A percentile compares a stretch with the other conserved stretches of the same genome.
These are phyloP conservation scores for Catajapyx aquilonaris DNA, from an alignment of 1,140 invertebrate genomes.

Conservation along the genomic window DNA sequence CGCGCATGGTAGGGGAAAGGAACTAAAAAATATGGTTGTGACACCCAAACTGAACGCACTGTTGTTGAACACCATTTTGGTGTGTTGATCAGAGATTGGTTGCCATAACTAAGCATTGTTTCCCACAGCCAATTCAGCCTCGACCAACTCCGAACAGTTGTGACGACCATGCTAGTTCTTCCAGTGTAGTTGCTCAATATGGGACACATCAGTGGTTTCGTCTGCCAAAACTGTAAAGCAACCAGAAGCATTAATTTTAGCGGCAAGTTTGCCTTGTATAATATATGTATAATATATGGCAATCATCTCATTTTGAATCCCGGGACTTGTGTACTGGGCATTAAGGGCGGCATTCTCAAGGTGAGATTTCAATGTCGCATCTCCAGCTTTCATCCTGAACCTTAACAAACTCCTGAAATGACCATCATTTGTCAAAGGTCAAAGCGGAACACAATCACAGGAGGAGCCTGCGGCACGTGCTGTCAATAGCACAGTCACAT, in stretches of 20 bases:
- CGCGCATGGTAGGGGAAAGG: too few species aligned
- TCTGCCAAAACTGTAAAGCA: constrained; percentile 2
- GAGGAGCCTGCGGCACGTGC: too few species aligned
- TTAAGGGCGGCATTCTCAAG: background rate
- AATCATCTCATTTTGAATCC: constrained; percentile 2
- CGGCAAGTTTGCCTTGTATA: background rate
- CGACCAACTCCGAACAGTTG: too few species aligned
- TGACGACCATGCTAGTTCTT: too few species aligned
- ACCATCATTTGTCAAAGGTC: background rate
- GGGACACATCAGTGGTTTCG: background rate
- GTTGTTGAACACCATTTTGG: too few species aligned
- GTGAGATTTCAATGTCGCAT: background rate
- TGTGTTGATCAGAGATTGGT: too few species aligned
- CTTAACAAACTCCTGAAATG: background rate
- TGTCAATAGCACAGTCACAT: too few species aligned
- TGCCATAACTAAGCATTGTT: too few species aligned
- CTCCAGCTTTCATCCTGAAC: background rate
- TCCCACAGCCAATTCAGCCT: too few species aligned
- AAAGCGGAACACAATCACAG: too few species aligned
- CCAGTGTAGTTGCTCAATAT: background rate
- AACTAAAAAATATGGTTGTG: too few species aligned
- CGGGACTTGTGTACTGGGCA: background rate
- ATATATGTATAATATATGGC: background rate
- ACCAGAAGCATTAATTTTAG: background rate
- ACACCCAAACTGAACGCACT: too few species aligned